Base-by-base conservation (phyloP, 37 sponge, comb jelly and placozoan species). In the Geodia barretti region DNA sequence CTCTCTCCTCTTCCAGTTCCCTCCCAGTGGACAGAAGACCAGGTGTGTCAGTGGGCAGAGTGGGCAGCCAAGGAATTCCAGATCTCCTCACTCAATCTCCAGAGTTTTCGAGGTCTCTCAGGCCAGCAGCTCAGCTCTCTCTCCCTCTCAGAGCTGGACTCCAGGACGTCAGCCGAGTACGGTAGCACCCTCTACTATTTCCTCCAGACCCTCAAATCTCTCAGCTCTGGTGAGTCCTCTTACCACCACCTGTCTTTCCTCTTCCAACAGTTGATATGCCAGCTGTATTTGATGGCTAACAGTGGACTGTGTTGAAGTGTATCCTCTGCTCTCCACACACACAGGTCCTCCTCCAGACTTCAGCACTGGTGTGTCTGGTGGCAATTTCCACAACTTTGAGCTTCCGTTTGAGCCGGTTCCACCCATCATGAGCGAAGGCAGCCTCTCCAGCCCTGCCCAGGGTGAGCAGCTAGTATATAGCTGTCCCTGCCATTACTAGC, bases 41-140 rank as follows among this genome's bases (percentile, higher is more conserved):
- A 89, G 24, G 80, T 83, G 19, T 62, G 41, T 0, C 39, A 63
- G 23, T 89, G 85, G 85, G 75, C 72, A 33, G 63, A 79, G 40
- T 89, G 85, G 85, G 39, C 59, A 4, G 62, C 61, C 30, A 38
- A 72, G 29, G 90, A 89, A 68, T 84, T 80, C 39, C 25, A 42
- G n/a, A 41, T 84, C 68, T 60, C 39, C 35, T 32, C 60, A 17
- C 8, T 89, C 25, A 65, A 84, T 54, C 43, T 60, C 3, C 74
- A 69, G 64, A 33, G 23, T 7, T 54, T 89, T 25, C 37, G 74
- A 19, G 62, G 62, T 1, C 33, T 89, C 65, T 84, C 23, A 8
- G 90, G 90, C 41, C 79, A 74, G 9, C 85, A 75, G 25, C 76
- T 89, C 8, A 79, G 85, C 42, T 71, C 76, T n/a, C 65, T 80